Base-by-base conservation (phyloP, 2,888 invertebrate species). In the Chalcis sispes region DNA sequence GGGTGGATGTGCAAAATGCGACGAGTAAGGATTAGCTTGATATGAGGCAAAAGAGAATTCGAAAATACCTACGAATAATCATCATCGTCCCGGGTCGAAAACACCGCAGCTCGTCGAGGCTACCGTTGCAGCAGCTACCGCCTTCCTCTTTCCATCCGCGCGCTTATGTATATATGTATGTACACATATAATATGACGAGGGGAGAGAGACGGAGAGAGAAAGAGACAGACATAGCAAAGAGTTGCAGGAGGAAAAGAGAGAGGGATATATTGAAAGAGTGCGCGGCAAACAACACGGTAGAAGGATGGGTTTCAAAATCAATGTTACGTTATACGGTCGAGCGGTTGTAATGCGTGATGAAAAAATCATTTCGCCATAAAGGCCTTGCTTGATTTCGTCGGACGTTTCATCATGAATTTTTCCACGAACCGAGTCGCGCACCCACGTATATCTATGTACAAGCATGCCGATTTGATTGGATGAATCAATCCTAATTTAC, bases 21-120 rank as follows among this genome's bases (percentile, higher is more conserved):
- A 66, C 50, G 66, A 27, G 20, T 32, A 15, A 62, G 52, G 67
- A 69, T 72, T 64, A 73, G 40, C 50, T 15, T 58, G 56, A 64
- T 67, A 29, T n/a, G 40, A 36, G 29, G 15, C 13, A 18, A 82
- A 82, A 82, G 82, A 75, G 79, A 83, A 83, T 81, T 83, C 78
- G 79, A 81, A 79, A 83, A 80, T 80, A 80, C 72, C 79, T 80
- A 70, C 40, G 79, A 81, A 82, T 82, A 82, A 82, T 83, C 79
- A 83, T 81, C 81, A 79, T 76, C 79, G 77, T 42, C 71, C 58
- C 10, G 20, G 46, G 46, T 46, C 46, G 46, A 46, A 46, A 46
- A n/a, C n/a, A n/a, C n/a, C n/a, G n/a, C n/a, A n/a, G 46, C 46
- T 42, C 13, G 42, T 2, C 42, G 13, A 13, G n/a, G n/a, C n/a